Base-by-base conservation (phyloP, 2,113 vertebrate species). In the Nymphicus hollandicus region DNA sequence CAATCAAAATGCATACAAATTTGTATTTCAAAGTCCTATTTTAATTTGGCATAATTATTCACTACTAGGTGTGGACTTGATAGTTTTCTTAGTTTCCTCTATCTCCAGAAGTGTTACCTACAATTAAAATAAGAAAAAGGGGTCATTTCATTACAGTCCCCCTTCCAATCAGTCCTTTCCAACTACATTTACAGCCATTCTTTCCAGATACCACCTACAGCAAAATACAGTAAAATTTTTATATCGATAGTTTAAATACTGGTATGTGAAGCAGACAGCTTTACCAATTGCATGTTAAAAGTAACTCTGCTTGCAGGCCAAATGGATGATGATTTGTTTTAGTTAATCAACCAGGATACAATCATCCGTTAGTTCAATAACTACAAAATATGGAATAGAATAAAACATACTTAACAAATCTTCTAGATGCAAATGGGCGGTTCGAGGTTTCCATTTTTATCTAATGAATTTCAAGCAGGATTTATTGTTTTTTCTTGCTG, bases 21-120 rank as follows among this genome's bases (percentile, higher is more conserved):
- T 65, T 89, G 41, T 89, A 91, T 91, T 94, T 95, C 81, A 80
- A 93, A 95, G 44, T 77, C 33, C 4, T 55, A 5, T 65, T 79
- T 85, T 79, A 87, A 79, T 89, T 76, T 87, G 29, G 4, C 5
- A 50, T 60, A 17, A 74, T 66, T 87, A 64, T 71, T 85, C 56
- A 82, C 18, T 60, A 74, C 33, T 52, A 55, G 44, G 25, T 69
- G 44, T 71, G 37, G 56, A 60, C 19, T 50, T 93, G 5, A 61
- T 60, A 29, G 11, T 70, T 95, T 64, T 84, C 41, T 13, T 69
- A 37, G 27, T 66, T 81, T 84, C 18, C 18, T 71, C 37, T 87
- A 7, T n/a, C 22, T 93, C 46, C 58, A 69, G 31, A 23, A 66
- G 17, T 56, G 15, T 63, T 80, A 78, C 12, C 22, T 65, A 52